phyloP scores from a whole-genome alignment of 2,888 invertebrate species.

The Apotomis betuletana region DNA sequence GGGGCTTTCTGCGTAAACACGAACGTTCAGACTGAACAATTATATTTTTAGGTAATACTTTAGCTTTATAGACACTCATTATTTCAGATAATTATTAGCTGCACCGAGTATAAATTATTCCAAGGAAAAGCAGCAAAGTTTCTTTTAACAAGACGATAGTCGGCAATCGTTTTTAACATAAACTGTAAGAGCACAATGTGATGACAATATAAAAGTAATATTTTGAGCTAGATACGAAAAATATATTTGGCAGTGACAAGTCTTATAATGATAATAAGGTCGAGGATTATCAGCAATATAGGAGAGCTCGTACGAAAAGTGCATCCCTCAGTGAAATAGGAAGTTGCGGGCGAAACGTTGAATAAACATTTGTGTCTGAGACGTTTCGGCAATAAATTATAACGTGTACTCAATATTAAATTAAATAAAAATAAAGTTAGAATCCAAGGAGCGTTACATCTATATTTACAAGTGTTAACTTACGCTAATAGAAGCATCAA shows the following conservation, averaged over 20 bases:
- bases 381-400: conserved; percentile 71
- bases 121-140: conserved; percentile 17
- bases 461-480: conserved; percentile 80
- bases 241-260: conserved; percentile 54
- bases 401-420: conserved; percentile 68
- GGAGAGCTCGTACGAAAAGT: conserved; percentile 8
- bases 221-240: conserved; percentile 48
- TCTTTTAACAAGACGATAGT: conserved; percentile 12
- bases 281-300: conserved; percentile 21
- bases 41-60: conserved; percentile 13
- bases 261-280: conserved; percentile 37
- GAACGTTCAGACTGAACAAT: conserved; percentile 21
- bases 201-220: conserved; percentile 6
- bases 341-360: not conserved
- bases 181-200: not conserved
- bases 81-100: conserved; percentile 8
- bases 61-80: conserved; percentile 2
- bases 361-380: conserved; percentile 42
- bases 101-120: conserved; percentile 12
- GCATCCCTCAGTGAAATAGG: conserved; percentile 4
- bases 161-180: not conserved
- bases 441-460: conserved; percentile 70
- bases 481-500: conserved; percentile 81
- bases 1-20: conserved; percentile 38
- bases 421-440: conserved; percentile 78